Evolutionary conservation across 2,797 vertebrate genomes (phyloP).

Genomic region (Tamandua tetradactyla): DNA sequence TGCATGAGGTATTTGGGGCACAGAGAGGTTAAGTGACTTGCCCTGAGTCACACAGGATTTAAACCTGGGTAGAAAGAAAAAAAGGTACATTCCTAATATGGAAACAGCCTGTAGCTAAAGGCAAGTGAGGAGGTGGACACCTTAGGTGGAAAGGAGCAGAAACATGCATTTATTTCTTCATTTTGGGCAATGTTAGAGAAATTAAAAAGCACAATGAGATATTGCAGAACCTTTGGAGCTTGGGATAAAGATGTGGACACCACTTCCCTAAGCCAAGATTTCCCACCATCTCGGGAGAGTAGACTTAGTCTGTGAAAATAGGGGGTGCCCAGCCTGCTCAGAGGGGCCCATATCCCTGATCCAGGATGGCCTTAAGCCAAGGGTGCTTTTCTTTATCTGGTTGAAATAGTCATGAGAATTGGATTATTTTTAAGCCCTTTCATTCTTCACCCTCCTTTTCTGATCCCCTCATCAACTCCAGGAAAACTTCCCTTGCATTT

Average conservation of each 20-base stretch:
- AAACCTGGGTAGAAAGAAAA: background rate
- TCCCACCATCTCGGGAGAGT: background rate
- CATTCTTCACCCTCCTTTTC: background rate
- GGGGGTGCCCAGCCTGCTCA: no score
- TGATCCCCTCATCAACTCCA: background rate
- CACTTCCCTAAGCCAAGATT: background rate
- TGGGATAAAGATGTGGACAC: background rate
- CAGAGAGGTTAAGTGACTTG: background rate
- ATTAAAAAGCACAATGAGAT: background rate
- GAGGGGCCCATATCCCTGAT: background rate
- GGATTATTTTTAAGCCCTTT: background rate
- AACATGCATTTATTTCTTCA: background rate
- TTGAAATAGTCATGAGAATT: background rate
- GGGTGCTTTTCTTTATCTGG: background rate
- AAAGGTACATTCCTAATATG: background rate
- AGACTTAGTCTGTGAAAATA: background rate
- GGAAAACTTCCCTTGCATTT: accelerated
- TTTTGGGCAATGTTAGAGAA: background rate
- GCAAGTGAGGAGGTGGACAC: background rate
- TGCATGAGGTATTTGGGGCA: background rate
- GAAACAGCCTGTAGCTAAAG: background rate
- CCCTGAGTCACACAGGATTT: background rate
- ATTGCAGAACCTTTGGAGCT: background rate
- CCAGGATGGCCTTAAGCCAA: background rate
- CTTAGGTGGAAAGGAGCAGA: background rate